Percentiles rank a stretch among this genome's conserved stretches.
These are phyloP conservation scores for Neodon shergylaensis DNA, from an alignment of 2,113 vertebrate species.

Conservation along the genomic window DNA sequence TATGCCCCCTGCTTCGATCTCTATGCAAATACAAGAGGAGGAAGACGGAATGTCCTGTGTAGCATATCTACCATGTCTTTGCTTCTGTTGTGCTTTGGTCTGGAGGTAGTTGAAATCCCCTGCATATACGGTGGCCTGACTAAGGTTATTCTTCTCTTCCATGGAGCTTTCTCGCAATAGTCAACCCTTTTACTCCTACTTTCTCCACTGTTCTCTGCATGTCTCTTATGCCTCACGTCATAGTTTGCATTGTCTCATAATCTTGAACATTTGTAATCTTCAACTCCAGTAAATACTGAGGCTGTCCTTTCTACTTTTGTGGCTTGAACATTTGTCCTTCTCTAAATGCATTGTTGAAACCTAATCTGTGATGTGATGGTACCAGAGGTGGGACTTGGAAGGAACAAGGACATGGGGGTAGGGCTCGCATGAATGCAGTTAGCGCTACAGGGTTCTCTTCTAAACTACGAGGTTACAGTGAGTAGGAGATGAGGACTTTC, in stretches of 20 bases:
- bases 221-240: background rate
- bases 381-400: background rate
- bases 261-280: background rate
- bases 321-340: background rate
- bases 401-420: background rate
- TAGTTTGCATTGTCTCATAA: background rate
- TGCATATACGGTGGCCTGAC: background rate
- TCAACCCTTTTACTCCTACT: background rate
- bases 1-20: background rate
- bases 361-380: background rate
- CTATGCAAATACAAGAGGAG: background rate
- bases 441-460: background rate
- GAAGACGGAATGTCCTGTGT: background rate
- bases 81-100: background rate
- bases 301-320: background rate
- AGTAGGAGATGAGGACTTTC: background rate
- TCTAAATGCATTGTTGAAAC: background rate
- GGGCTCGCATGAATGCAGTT: background rate
- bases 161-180: background rate
- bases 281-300: background rate
- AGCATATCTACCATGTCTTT: background rate
- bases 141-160: background rate
- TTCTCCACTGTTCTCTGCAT: background rate
- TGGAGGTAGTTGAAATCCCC: background rate
- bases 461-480: background rate